Evolutionary conservation across 2,113 vertebrate genomes (phyloP), one percentile per base, ranked within the genome.

Genomic region (Epinephelus cyanopodus): DNA sequence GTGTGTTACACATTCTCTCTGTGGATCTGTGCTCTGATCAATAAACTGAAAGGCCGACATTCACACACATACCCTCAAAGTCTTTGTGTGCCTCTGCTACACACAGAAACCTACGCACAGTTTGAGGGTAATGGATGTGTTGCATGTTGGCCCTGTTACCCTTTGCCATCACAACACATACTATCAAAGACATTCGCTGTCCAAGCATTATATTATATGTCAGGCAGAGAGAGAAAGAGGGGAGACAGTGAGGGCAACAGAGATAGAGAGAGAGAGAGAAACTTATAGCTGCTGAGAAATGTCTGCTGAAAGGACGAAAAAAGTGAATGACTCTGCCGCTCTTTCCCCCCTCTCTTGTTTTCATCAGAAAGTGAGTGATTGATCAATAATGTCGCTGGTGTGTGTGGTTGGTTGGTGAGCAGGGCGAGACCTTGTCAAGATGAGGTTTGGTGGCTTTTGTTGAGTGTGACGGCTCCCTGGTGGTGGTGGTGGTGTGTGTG

Each of bases 381-480:
- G 85, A 92, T 93, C 91, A 79, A 93, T 92, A 92, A 79, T 77
- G 65, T 25, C 29, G 13, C 60, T 84, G 65, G 56, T 77, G 65
- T 86, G 81, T 81, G 77, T 29, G 63, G 33, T 76, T 74, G 68
- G 67, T 63, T 82, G 53, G 86, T 66, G 88, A 83, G 71, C 76
- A 66, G 84, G 82, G 84, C 60, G 1, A 82, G 89, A 90, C 86
- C 87, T 84, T 91, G 76, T 91, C 91, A 85, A 69, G 73, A 86
- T 65, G 77, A 72, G 58, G 56, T 87, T 85, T 84, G 72, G 62
- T 82, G 65, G 77, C 70, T 91, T 86, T 90, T 90, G 82, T 90
- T 73, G 60, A 52, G 48, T 71, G 52, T 90, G 87, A 84, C 82
- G 76, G 79, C 65, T 74, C 6, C 33, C n/a, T 39, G 42, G 42